Evolutionary conservation across 30 jellyfish, hydroid and myxozoan species (phyloP), one percentile per base, ranked within the genome.

Genomic region (Pelagia noctiluca): DNA sequence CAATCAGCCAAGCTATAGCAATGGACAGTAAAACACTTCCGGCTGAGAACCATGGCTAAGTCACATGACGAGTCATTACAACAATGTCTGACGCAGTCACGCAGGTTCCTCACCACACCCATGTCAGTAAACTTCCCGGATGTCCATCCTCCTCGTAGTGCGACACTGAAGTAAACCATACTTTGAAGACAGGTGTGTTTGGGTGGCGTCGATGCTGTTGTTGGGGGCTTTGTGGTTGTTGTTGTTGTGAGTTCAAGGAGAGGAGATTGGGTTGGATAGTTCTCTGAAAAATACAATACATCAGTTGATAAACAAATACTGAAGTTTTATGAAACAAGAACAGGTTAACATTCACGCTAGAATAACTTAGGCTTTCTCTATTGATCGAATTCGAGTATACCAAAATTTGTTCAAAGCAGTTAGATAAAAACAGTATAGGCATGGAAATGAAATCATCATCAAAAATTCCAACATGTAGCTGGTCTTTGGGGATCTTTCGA

Each of bases 111-210:
- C 31, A 93, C 98, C 35, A 87, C 64, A 22, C 98, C 98, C 95
- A 91, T 93, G 79, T 93, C 98, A 0, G 97, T 75, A 54, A 93
- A 93, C 67, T 93, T 93, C 64, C 98, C 98, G 0, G 98, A 80
- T 8, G 98, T 93, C 98, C 98, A 93, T 0, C 98, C 98, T 13
- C 98, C 98, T 32, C 91, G 93, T 47, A 93, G 75, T 1, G 98
- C 98, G 3, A 93, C 98, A 47, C 96, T 88, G 70, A 76, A 93
- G 50, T 93, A 93, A 19, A 93, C 98, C 97, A 87, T 93, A 57
- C 96, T 93, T 71, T 93, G 98, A 2, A 93, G 75, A 63, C 98
- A 93, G 26, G 91, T 80, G 82, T 65, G 90, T 38, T 85, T 64
- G 50, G 94, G 64, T 13, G 80, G 82, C 23, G 96, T 71, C 35